Evolutionary conservation across 2,113 vertebrate species (phyloP), one percentile per base, ranked within the genome.

Genomic region (Amblyornis subalaris): DNA sequence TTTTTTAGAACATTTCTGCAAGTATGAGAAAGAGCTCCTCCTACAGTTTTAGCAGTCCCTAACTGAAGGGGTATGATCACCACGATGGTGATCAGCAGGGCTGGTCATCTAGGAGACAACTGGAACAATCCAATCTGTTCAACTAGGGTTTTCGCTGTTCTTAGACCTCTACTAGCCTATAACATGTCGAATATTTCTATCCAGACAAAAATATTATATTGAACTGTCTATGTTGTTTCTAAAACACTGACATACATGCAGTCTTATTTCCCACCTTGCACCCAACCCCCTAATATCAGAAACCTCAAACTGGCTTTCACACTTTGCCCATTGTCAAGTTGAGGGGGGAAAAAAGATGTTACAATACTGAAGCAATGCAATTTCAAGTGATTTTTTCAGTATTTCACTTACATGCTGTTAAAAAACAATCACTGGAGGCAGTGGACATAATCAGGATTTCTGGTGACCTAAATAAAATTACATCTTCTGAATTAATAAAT

Each of bases 321-420:
- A 9, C 14, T 33, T 70, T 3, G 16, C 23, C 36, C 45, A 11
- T 7, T n/a, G 21, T 42, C 38, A 58, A 36, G 22, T 2, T 62
- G 16, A 31, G 8, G 14, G 10, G 4, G 7, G 6, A 8, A 35
- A 53, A 75, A 61, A 16, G 5, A 25, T 11, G 17, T 31, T n/a
- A 22, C 2, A 5, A 44, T 45, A 75, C 9, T 6, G 6, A 65
- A 9, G 7, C 2, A 77, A 12, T 20, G 9, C 0, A 0, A 29
- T n/a, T 73, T 44, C 31, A 86, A 38, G 12, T 16, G 4, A 45
- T 38, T 67, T 53, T 55, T 38, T 10, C 53, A 40, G 2, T 57
- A 60, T 35, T 72, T n/a, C 21, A 22, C 6, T 50, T 38, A 35
- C 2, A 12, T 3, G 15, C 3, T 64, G 20, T 24, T 69, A 14